These are phyloP conservation scores for Calosoma granatense DNA, from an alignment of 1,140 invertebrate genomes.

Conservation along the genomic window DNA sequence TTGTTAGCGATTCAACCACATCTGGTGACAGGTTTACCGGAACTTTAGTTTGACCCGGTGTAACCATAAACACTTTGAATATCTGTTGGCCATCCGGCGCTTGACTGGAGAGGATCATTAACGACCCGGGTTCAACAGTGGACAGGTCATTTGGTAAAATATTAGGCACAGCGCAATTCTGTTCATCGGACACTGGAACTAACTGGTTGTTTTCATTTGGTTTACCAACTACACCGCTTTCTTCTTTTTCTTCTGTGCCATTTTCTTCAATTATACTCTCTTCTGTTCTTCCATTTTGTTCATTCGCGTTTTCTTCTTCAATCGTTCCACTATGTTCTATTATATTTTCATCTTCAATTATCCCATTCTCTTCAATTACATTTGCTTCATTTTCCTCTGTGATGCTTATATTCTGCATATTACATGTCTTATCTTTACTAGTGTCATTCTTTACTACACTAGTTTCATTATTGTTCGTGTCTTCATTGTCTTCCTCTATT, in stretches of 20 bases:
- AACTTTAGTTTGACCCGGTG: constrained; percentile 29
- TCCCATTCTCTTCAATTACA: neutral
- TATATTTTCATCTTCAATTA: neutral
- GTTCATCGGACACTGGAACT: neutral
- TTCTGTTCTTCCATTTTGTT: neutral
- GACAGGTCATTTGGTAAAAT: neutral
- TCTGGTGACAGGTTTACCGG: constrained; percentile 33
- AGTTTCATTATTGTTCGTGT: neutral
- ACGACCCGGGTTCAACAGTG: constrained; percentile 27
- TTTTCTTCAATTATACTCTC: neutral
- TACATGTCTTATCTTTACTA: too few relatives aligned
- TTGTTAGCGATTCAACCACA: constrained; percentile 28
- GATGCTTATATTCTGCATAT: too few relatives aligned
- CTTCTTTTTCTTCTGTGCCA: neutral
- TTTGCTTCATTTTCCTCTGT: neutral
- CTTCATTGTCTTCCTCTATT: neutral
- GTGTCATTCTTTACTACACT: too few relatives aligned
- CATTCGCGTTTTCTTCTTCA: neutral
- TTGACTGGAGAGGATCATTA: constrained; percentile 33
- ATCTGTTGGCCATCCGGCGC: constrained; percentile 27
- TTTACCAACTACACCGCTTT: neutral
- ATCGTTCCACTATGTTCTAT: neutral
- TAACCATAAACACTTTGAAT: constrained; percentile 37
- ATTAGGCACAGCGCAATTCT: constrained; percentile 11
- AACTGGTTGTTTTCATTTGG: neutral